phyloP scores from a whole-genome alignment of 2,113 vertebrate species.

The Haemorhous mexicanus region DNA sequence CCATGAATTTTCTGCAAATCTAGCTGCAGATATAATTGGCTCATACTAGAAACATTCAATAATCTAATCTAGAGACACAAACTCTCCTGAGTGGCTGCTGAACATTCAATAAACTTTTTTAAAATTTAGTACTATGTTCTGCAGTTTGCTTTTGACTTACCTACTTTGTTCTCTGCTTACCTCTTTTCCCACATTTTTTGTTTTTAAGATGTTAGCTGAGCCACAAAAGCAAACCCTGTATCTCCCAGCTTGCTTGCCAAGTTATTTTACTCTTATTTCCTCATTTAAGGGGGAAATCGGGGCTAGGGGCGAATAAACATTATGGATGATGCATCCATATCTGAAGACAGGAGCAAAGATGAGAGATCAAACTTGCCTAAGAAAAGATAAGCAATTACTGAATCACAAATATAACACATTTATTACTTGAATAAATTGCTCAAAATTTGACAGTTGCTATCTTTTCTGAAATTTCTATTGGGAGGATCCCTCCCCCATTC shows the following conservation, averaged over 20 bases:
- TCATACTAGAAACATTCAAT: not conserved
- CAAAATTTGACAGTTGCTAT: not conserved
- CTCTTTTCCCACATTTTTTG: not conserved
- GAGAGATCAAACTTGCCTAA: not conserved
- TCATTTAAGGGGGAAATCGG: not conserved
- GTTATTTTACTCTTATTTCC: not conserved
- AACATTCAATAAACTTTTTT: not conserved
- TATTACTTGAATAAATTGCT: not conserved
- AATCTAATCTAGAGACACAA: not conserved
- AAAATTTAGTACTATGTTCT: not conserved
- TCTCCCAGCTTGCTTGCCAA: not conserved
- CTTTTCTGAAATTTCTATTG: not conserved
- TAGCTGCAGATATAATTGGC: not conserved
- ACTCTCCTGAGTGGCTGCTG: not conserved
- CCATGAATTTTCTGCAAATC: not conserved
- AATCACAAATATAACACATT: not conserved
- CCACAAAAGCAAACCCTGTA: not conserved
- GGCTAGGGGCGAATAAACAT: rapidly evolving
- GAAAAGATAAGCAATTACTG: not conserved
- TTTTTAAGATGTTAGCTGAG: not conserved
- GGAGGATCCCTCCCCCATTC: not conserved
- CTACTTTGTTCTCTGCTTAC: not conserved
- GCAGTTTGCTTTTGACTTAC: not conserved
- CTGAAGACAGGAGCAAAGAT: not conserved
- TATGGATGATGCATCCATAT: not conserved